These are phyloP conservation scores for Anguilla anguilla DNA, from an alignment of 2,797 vertebrate species.

Conservation along the genomic window DNA sequence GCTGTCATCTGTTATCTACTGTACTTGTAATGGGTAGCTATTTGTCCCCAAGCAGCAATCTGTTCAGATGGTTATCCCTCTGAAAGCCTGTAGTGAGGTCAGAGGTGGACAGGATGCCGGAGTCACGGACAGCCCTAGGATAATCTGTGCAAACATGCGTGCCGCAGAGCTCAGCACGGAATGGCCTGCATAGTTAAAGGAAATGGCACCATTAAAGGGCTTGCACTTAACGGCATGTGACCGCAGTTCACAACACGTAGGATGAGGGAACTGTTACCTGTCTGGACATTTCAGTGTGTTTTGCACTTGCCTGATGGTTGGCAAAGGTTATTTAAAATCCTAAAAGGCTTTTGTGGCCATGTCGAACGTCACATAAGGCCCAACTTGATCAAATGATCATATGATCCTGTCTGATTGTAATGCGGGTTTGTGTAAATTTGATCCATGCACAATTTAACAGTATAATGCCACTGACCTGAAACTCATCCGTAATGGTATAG, in stretches of 20 bases:
- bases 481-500: neutral
- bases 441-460: no score
- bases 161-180: neutral
- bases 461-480: no score
- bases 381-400: neutral
- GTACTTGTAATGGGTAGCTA: neutral
- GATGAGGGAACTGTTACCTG: neutral
- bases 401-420: no score
- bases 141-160: neutral
- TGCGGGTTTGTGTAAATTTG: no score
- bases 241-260: neutral
- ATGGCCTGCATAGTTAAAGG: neutral
- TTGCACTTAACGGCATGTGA: neutral
- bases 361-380: neutral
- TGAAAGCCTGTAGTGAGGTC: conserved; percentile 2
- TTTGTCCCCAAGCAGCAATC: neutral
- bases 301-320: neutral
- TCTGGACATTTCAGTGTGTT: neutral
- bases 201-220: neutral
- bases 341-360: neutral
- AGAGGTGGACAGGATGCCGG: neutral
- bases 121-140: neutral
- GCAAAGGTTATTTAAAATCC: neutral
- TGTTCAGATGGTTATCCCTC: conserved; percentile 7
- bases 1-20: neutral